Evolutionary conservation across 2,113 vertebrate genomes (phyloP).

Genomic region (Nesoenas mayeri): DNA sequence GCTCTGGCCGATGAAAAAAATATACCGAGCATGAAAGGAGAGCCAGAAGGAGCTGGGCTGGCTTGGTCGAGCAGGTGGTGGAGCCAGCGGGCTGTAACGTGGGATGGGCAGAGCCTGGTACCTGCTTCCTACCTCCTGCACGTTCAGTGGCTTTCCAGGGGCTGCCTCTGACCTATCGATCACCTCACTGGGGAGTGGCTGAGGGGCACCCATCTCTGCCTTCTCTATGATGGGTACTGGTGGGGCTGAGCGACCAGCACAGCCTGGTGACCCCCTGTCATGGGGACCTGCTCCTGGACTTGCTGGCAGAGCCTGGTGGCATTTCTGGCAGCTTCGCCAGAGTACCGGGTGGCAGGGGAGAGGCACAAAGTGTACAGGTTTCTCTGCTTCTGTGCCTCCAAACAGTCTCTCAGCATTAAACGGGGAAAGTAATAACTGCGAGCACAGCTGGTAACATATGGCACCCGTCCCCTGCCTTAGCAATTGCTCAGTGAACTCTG

Average conservation of each 20-base stretch:
- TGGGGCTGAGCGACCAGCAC: not conserved
- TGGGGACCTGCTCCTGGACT: not conserved
- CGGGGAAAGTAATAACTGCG: not conserved
- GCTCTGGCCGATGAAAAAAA: not conserved
- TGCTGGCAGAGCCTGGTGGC: not conserved
- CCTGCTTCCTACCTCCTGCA: not conserved
- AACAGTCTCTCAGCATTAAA: not conserved
- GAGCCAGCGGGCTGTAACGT: not conserved
- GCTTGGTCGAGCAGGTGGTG: not conserved
- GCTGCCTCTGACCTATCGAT: rapidly evolving
- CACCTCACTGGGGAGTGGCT: not conserved
- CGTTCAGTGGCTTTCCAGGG: not conserved
- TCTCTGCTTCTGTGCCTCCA: not conserved
- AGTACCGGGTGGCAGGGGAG: not conserved
- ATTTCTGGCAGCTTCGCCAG: constrained; percentile 8
- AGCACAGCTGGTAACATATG: constrained; percentile 68
- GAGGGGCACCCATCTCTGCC: not conserved
- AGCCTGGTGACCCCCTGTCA: not conserved
- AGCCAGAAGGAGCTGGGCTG: not conserved
- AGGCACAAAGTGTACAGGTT: not conserved
- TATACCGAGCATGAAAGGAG: not conserved
- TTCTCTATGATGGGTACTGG: rapidly evolving
- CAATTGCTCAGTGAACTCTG: constrained; percentile 71
- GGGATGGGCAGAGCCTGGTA: not conserved
- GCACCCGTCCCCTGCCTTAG: constrained; percentile 62